Base-by-base conservation (phyloP, 2,888 invertebrate species). In the Chrysotoxum bicinctum region DNA sequence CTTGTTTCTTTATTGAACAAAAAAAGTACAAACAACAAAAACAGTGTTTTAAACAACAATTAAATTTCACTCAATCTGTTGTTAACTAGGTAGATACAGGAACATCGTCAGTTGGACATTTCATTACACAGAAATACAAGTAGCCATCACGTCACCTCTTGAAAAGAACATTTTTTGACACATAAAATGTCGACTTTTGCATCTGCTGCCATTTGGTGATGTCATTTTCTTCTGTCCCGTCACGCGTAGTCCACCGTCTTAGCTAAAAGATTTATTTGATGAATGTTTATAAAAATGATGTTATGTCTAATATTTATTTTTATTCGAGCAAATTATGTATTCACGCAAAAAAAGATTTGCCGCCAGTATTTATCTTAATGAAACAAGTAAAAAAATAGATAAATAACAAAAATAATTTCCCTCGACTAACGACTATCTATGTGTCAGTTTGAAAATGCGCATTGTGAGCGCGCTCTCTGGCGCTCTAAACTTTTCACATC, bases 301-400 rank as follows among this genome's bases (percentile, higher is more conserved):
- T 68, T 81, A 23, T 68, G 45, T 68, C 85, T 43, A 73, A 85
- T 76, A 50, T 76, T 81, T 85, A 85, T 85, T 85, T 85, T 76
- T 76, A 72, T 80, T 85, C 84, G 30, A 43, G 37, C 45, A 76
- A 32, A 58, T 48, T 66, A 48, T 70, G 60, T 60, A 74, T 60
- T 50, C 30, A 30, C 52, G 66, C 35, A 60, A 60, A 37, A 26
- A 75, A 40, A 69, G 14, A 66, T 58, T 78, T 66, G 32, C 60
- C 69, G 50, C 70, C 32, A 43, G 26, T 43, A 30, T 62, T 26
- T 64, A 16, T 64, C 19, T 64, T 60, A 19, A 21, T 32, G 32
- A 30, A 40, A 52, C 26, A 35, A 37, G 7, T 21, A 19, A 37
- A 23, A 37, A 45, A 35, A 23, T 16, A 62, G n/a, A 58, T 43